Percentiles rank a stretch among this genome's conserved stretches.
These are phyloP conservation scores for Chionis minor DNA, from an alignment of 2,113 vertebrate species.

Conservation along the genomic window DNA sequence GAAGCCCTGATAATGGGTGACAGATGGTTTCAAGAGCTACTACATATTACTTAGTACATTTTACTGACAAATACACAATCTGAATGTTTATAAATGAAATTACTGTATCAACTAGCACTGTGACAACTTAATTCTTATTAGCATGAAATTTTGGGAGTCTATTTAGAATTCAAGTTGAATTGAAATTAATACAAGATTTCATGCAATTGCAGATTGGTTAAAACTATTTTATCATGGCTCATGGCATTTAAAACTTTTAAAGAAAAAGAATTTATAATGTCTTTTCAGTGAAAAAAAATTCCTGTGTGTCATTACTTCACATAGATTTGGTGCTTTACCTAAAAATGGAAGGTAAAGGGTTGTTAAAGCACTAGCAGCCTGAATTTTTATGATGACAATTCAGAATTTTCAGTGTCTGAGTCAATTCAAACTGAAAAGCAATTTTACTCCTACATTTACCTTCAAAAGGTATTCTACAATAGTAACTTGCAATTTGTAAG, in stretches of 20 bases:
- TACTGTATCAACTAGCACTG: background rate
- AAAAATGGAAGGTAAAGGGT: background rate
- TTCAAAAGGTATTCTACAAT: background rate
- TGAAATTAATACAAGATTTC: background rate
- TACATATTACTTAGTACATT: background rate
- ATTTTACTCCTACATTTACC: slow-evolving; percentile 36
- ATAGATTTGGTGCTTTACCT: background rate
- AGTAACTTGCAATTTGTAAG: slow-evolving; percentile 16
- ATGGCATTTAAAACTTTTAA: background rate
- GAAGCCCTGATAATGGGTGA: background rate
- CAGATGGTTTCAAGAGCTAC: background rate
- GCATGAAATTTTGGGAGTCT: background rate
- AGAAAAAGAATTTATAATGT: background rate
- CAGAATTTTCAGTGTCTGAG: slow-evolving; percentile 42
- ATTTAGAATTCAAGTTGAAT: background rate
- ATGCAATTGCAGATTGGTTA: background rate
- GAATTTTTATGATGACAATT: slow-evolving; percentile 30
- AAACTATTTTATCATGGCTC: background rate
- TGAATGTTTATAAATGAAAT: background rate
- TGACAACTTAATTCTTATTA: background rate
- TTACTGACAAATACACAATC: background rate
- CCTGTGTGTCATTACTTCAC: background rate
- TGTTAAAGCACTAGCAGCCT: background rate
- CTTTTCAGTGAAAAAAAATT: background rate
- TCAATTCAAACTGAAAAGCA: slow-evolving; percentile 34